phyloP scores from a whole-genome alignment of 2,113 vertebrate genomes.

The Cryptomyrus ogoouensis region DNA sequence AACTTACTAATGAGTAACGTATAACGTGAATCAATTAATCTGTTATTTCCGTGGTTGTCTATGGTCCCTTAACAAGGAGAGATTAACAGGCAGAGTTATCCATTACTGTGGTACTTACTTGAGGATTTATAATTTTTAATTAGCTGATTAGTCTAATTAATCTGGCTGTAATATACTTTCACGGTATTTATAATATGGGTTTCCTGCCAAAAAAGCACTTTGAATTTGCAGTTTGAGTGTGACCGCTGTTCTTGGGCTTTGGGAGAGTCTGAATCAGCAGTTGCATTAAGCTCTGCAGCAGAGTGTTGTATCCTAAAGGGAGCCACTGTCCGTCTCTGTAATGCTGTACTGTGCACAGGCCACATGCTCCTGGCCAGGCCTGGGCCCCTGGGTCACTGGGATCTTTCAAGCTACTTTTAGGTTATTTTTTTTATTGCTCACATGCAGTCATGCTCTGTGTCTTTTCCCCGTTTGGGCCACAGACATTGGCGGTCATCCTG shows the following conservation, averaged over 20 bases:
- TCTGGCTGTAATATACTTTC: conserved; percentile 2
- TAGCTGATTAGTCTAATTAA: conserved; percentile 4
- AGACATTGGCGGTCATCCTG: too few species aligned
- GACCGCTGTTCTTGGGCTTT: background rate
- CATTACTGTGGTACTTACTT: background rate
- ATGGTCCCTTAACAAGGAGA: background rate
- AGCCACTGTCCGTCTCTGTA: background rate
- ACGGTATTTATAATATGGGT: background rate
- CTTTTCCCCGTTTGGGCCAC: too few species aligned
- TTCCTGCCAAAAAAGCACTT: conserved; percentile 5
- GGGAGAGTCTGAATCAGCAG: background rate
- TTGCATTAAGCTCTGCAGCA: background rate
- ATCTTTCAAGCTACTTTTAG: background rate
- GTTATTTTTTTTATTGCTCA: background rate
- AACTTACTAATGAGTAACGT: background rate
- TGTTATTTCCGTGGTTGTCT: background rate
- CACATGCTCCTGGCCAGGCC: background rate
- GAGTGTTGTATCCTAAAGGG: background rate
- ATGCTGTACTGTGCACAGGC: background rate
- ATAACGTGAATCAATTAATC: background rate
- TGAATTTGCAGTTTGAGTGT: background rate
- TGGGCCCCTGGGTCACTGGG: background rate
- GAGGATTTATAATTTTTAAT: background rate
- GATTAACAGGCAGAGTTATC: background rate
- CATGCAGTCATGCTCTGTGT: background rate